These are phyloP conservation scores for Pyrgus malvae DNA, from an alignment of 2,888 invertebrate genomes.

Conservation along the genomic window DNA sequence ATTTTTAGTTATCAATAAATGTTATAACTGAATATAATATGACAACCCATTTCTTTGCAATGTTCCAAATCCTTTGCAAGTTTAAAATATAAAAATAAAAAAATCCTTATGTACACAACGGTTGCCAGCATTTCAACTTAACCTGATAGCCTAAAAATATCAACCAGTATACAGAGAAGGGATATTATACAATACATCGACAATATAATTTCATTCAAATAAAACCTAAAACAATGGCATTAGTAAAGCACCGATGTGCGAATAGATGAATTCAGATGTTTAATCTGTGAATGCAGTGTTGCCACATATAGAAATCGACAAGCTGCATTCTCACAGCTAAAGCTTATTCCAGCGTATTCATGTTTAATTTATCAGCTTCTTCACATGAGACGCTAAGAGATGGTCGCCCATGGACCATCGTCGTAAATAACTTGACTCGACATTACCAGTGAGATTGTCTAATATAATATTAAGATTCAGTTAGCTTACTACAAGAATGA, in stretches of 20 bases:
- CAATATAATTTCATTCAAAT: constrained; percentile 22
- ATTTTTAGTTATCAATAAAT: constrained; percentile 23
- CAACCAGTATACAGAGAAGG: constrained; percentile 12
- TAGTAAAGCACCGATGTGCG: constrained; percentile 43
- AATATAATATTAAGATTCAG: constrained; percentile 22
- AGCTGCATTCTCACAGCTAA: constrained; percentile 33
- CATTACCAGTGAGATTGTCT: constrained; percentile 23
- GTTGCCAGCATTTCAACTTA: not conserved
- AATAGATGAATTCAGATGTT: constrained; percentile 16
- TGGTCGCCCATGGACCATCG: constrained; percentile 20
- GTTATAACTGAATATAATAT: not conserved
- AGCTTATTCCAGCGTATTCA: constrained; percentile 33
- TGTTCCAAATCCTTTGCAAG: no score
- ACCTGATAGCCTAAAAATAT: constrained; percentile 12
- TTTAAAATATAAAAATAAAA: constrained; percentile 10
- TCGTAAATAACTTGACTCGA: constrained; percentile 22
- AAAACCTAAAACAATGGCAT: constrained; percentile 51
- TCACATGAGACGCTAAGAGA: constrained; percentile 4
- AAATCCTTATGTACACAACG: constrained; percentile 3
- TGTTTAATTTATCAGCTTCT: constrained; percentile 31
- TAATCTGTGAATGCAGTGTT: constrained; percentile 20
- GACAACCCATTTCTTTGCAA: not conserved
- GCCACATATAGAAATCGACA: constrained; percentile 30
- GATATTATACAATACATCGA: constrained; percentile 3
- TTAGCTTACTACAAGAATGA: constrained; percentile 26